Percentiles rank a stretch among this genome's conserved stretches.
phyloP scores from a whole-genome alignment of 2,888 invertebrate genomes.

The Synanthedon vespiformis region DNA sequence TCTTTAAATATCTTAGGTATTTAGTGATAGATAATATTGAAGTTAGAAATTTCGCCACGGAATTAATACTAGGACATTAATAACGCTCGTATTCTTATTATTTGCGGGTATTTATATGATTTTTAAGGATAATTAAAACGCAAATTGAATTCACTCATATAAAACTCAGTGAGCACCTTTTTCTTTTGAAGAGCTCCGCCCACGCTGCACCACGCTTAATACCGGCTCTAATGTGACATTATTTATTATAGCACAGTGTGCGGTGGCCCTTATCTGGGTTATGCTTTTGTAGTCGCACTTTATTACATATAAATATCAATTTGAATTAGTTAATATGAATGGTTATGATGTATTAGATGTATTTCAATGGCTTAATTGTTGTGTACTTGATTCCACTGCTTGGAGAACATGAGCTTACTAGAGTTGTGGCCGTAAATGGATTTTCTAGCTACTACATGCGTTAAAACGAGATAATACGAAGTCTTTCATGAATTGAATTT shows the following conservation, averaged over 20 bases:
- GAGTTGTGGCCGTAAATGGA: neutral
- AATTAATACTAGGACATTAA: too few relatives aligned
- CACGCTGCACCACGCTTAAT: slow-evolving; percentile 27
- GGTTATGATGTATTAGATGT: slow-evolving; percentile 27
- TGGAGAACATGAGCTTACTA: neutral
- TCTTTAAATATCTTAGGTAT: too few relatives aligned
- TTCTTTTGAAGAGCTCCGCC: slow-evolving; percentile 18
- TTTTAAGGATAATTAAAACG: too few relatives aligned
- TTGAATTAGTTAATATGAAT: slow-evolving; percentile 42
- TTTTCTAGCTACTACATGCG: neutral
- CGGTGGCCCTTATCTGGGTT: slow-evolving; percentile 42
- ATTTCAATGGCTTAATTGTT: slow-evolving; percentile 25
- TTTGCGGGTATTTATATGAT: too few relatives aligned
- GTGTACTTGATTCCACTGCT: neutral
- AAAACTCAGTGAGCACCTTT: slow-evolving; percentile 16
- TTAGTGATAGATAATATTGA: too few relatives aligned
- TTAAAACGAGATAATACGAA: too few relatives aligned
- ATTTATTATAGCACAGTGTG: slow-evolving; percentile 48
- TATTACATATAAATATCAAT: slow-evolving; percentile 35
- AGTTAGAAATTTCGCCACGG: too few relatives aligned
- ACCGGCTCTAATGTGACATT: slow-evolving; percentile 50
- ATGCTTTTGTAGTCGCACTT: slow-evolving; percentile 33
- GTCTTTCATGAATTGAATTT: too few relatives aligned
- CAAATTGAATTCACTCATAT: slow-evolving; percentile 1
- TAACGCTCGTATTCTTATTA: too few relatives aligned